Base-by-base conservation (phyloP, 2,888 invertebrate genomes). In the Germaria angustata region DNA sequence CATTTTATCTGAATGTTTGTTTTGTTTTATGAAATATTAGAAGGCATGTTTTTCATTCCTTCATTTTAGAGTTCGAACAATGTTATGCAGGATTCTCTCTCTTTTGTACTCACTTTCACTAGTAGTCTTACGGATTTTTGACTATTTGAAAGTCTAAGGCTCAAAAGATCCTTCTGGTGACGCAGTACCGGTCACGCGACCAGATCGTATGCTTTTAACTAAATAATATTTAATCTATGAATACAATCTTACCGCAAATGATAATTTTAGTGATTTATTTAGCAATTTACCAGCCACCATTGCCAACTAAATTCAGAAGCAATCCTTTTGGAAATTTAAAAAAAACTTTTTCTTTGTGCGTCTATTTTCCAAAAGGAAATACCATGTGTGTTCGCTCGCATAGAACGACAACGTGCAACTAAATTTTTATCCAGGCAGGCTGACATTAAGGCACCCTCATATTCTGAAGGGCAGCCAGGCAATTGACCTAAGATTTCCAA, bases 251-350 rank as follows among this genome's bases (percentile, higher is more conserved):
- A 88, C 88, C 88, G 88, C 66, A 86, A 88, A 89, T 55, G 89
- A 87, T 73, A 87, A 85, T 84, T 86, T 86, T 36, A 89, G 86
- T 55, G 86, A 84, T 78, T 86, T 86, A 81, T 80, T 69, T 81
- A 85, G 88, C 41, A 86, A 72, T 84, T 86, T 86, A 81, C 88
- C 88, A 81, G 87, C 88, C 68, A 88, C 88, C 88, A 88, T 88
- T 68, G 80, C 63, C 15, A 61, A 59, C 3, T 15, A 36, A 46
- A 15, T 39, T 34, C 2, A 28, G 11, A 9, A 53, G 15, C n/a
- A 61, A 28, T 28, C 6, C 28, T 28, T 28, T 28, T 6, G 6
- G 3, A 5, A 6, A 28, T 5, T 28, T 5, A 28, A 28, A 28
- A 28, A 28, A 28, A 34, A 34, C 11, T 15, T 24, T 55, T 73